Base-by-base conservation (phyloP, 53 echinoderm and acorn worm species). In the Astropecten irregularis region DNA sequence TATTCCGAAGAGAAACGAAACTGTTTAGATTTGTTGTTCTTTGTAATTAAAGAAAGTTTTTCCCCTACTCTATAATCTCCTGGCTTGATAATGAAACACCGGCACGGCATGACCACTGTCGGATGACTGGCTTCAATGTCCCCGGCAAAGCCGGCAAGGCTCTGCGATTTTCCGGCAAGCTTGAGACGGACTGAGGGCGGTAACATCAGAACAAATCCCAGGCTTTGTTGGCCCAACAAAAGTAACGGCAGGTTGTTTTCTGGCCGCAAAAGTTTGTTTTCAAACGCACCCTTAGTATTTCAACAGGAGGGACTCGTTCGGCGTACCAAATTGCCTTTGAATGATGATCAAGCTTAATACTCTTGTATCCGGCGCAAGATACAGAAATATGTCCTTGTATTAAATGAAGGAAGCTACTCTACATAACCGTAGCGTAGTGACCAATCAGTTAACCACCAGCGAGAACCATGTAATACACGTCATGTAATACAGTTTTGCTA, bases 131-230 rank as follows among this genome's bases (percentile, higher is more conserved):
- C 13, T 58, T 58, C 7, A 21, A 27, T 28, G 28, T 58, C 26
- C 58, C 25, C 23, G 23, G 14, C 69, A 5, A 27, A 14, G 46
- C 69, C 25, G 48, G 47, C 69, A 69, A 69, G 69, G 69, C 46
- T 47, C 28, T 14, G 69, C 69, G 48, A 69, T 69, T 69, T 69
- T 69, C 69, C 69, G 69, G 46, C 46, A 1, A 30, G 48, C 69
- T 69, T 47, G 69, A 69, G 69, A 69, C 29, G 30, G 8, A 69
- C 48, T 69, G 46, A 69, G 69, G 28, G 13, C 47, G 69, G 47
- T 23, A 69, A 22, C 69, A 46, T 47, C 69, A 69, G 46, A 47
- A 44, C 13, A 37, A 44, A 63, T 11, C 42, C 32, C 46, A 23
- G 18, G 49, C 69, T 35, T 69, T 69, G 69, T 69, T 46, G 48